Conservation (phyloP, 2,113 vertebrate species). For the Neogobius melanostomus region DNA sequence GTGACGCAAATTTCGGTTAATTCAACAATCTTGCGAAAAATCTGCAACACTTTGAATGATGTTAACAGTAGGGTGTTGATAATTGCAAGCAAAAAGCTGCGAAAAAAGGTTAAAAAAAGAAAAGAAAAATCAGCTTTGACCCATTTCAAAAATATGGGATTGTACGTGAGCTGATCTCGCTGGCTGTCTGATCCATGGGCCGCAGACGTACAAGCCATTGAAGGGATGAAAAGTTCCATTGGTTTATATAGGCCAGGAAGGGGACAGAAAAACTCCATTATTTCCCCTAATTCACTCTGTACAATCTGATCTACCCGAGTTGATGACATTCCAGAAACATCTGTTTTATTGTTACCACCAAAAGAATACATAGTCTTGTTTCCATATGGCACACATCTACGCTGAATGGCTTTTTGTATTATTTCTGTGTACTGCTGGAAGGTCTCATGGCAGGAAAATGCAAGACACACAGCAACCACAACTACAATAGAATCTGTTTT, state of each 20-base stretch:
- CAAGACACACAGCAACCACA: too few relatives aligned
- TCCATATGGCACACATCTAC: too few relatives aligned
- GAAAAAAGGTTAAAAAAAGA: constrained; percentile 11
- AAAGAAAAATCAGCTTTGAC: not conserved
- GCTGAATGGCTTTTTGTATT: too few relatives aligned
- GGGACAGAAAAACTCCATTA: not conserved
- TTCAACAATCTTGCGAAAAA: constrained; percentile 16
- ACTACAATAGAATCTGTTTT: too few relatives aligned
- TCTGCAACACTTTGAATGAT: constrained; percentile 38
- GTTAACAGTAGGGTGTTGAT: constrained; percentile 4
- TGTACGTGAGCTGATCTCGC: constrained; percentile 65
- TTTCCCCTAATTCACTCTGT: not conserved
- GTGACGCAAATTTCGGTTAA: not conserved
- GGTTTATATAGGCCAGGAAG: constrained; percentile 44
- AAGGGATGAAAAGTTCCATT: constrained; percentile 82
- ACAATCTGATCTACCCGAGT: not conserved
- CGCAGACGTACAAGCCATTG: constrained; percentile 81
- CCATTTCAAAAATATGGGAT: not conserved
- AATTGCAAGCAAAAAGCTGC: constrained; percentile 14
- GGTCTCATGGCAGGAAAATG: too few relatives aligned
- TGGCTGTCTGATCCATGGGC: constrained; percentile 78
- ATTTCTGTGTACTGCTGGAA: too few relatives aligned
- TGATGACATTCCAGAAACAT: not conserved
- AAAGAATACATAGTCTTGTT: too few relatives aligned
- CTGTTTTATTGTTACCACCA: too few relatives aligned